These are phyloP conservation scores for Ctenoplectra terminalis DNA, from an alignment of 1,140 invertebrate species.

Conservation along the genomic window DNA sequence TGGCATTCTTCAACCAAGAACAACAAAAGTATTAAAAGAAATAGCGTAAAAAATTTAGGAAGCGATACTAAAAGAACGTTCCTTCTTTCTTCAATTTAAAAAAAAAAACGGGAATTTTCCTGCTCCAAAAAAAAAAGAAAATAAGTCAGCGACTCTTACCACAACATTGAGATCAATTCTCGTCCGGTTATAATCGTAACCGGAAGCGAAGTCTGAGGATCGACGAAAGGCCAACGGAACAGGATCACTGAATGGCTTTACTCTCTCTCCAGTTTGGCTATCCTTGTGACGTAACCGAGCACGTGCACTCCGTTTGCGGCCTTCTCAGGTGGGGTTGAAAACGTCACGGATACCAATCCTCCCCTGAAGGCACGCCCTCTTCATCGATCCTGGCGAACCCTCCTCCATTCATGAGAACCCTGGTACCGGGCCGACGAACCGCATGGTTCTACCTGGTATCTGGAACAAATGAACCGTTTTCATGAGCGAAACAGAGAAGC, in stretches of 20 bases:
- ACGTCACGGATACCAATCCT: slow-evolving; percentile 67
- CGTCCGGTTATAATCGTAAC: background rate
- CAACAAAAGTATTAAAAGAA: too few species aligned
- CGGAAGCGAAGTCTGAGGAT: background rate
- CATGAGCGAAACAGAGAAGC: slow-evolving; percentile 34
- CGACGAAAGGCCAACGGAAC: background rate
- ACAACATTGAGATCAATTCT: background rate
- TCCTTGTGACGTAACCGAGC: slow-evolving; percentile 78
- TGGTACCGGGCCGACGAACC: slow-evolving; percentile 65
- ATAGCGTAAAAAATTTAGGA: too few species aligned
- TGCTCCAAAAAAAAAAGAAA: too few species aligned
- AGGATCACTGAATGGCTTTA: slow-evolving; percentile 65
- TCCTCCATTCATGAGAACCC: slow-evolving; percentile 77
- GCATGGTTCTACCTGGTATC: slow-evolving; percentile 70
- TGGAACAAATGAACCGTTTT: slow-evolving; percentile 71
- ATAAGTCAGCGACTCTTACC: slow-evolving; percentile 2
- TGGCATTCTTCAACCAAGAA: too few species aligned
- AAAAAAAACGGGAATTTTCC: background rate
- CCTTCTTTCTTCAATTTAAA: background rate
- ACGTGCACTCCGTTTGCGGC: slow-evolving; percentile 74
- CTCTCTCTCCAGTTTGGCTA: slow-evolving; percentile 57
- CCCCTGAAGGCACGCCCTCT: slow-evolving; percentile 74
- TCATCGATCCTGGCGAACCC: slow-evolving; percentile 75
- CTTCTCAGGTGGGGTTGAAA: slow-evolving; percentile 65
- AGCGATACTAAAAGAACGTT: too few species aligned